Percentiles rank a stretch among this genome's conserved stretches.
phyloP scores from a whole-genome alignment of 2,797 vertebrate genomes.

The Diglossa cyanea region DNA sequence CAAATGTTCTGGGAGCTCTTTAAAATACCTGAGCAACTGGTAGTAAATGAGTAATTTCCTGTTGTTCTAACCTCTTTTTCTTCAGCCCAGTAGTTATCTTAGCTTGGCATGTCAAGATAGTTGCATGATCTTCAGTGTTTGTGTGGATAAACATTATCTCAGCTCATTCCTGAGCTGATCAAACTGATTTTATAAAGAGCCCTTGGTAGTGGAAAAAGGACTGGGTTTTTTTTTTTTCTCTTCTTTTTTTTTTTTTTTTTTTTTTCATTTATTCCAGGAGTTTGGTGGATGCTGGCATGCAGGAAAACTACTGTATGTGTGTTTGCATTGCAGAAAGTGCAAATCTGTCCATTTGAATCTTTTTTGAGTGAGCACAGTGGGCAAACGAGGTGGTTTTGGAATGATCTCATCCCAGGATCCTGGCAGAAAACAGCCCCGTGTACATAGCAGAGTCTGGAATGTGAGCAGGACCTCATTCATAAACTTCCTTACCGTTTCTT shows the following conservation, averaged over 20 bases:
- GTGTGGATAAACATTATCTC: conserved; percentile 36
- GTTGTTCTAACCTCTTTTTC: conserved; percentile 25
- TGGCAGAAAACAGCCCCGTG: background rate
- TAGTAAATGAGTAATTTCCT: conserved; percentile 69
- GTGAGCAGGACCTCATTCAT: conserved; percentile 52
- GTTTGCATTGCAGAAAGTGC: conserved; percentile 31
- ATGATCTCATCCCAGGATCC: conserved; percentile 49
- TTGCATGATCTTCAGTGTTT: background rate
- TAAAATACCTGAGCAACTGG: conserved; percentile 69
- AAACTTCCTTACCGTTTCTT: conserved; percentile 56
- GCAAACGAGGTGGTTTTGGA: conserved; percentile 49
- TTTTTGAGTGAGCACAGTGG: conserved; percentile 45
- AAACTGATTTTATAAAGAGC: conserved; percentile 40
- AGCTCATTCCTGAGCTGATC: conserved; percentile 26
- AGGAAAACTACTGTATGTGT: conserved; percentile 3
- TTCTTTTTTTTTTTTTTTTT: background rate
- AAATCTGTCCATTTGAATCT: conserved; percentile 40
- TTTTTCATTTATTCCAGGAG: background rate
- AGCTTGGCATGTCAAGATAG: background rate
- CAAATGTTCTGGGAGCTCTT: conserved; percentile 60
- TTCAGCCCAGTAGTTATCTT: background rate
- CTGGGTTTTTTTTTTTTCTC: accelerated
- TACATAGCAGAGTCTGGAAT: conserved; percentile 43
- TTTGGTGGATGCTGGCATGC: background rate
- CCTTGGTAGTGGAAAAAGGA: background rate